Percentiles rank a stretch among this genome's conserved stretches.
Evolutionary conservation across 1,140 invertebrate species (phyloP).

Genomic region (Radopholus similis): DNA sequence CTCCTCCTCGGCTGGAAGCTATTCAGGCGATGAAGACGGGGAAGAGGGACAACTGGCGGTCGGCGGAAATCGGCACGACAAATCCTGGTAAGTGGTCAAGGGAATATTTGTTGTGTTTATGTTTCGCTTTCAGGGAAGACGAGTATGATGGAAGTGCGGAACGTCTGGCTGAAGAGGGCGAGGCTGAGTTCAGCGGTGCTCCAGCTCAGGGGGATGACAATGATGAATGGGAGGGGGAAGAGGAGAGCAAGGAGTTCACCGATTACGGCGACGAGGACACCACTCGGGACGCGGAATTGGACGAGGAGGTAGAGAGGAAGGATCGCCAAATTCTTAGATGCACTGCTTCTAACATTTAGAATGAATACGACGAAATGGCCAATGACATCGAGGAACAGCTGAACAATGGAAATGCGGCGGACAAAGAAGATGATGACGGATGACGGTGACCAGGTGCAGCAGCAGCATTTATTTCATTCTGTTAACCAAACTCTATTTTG

Average conservation of each 20-base stretch:
- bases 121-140: too few relatives aligned
- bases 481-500: background rate
- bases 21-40: background rate
- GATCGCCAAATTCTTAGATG: background rate
- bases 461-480: background rate
- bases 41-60: background rate
- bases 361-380: background rate
- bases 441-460: background rate
- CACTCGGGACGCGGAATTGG: background rate
- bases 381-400: background rate
- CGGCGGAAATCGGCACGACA: background rate
- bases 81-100: too few relatives aligned
- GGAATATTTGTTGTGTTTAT: too few relatives aligned
- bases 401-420: background rate
- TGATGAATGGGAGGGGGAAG: background rate
- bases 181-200: background rate
- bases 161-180: too few relatives aligned
- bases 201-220: background rate
- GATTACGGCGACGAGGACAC: background rate
- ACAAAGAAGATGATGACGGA: background rate
- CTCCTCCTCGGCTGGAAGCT: background rate
- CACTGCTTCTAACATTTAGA: background rate
- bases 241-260: background rate
- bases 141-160: too few relatives aligned
- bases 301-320: background rate